Percentiles rank a stretch among this genome's conserved stretches.
Conservation (phyloP, 1,140 invertebrate species). For the Cydia pomonella region DNA sequence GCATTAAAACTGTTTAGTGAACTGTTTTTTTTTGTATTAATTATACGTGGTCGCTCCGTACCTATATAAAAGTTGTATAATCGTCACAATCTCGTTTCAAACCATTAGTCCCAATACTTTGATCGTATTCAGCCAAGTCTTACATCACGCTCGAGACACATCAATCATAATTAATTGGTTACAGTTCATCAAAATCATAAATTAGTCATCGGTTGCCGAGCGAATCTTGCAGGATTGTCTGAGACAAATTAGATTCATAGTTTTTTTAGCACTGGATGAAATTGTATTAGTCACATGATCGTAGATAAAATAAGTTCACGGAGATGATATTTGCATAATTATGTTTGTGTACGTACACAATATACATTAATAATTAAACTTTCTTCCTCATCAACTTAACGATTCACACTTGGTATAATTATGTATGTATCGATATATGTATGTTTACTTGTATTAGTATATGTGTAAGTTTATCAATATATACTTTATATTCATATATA, state of each 20-base stretch:
- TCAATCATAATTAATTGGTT: conserved; percentile 33
- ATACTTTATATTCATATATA: too few species aligned
- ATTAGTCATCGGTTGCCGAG: conserved; percentile 21
- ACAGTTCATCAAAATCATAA: conserved; percentile 23
- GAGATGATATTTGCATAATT: not conserved
- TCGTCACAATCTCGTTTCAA: not conserved
- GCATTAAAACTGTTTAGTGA: too few species aligned
- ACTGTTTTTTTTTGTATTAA: too few species aligned
- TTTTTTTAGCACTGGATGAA: conserved; percentile 20
- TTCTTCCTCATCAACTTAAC: too few species aligned
- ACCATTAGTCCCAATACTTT: not conserved
- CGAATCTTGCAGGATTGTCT: conserved; percentile 20
- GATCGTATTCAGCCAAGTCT: conserved; percentile 1
- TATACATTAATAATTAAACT: too few species aligned
- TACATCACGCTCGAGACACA: conserved; percentile 23
- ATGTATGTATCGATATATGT: too few species aligned
- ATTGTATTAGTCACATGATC: conserved; percentile 12
- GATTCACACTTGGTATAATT: too few species aligned
- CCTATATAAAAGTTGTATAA: not conserved
- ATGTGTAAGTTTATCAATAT: too few species aligned
- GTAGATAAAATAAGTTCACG: not conserved
- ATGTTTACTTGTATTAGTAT: too few species aligned
- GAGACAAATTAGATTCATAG: conserved; percentile 16
- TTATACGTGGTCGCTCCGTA: not conserved
- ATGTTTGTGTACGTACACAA: too few species aligned